Evolutionary conservation across 2,888 invertebrate genomes (phyloP).

Genomic region (Cataglyphis rosenhaueri): DNA sequence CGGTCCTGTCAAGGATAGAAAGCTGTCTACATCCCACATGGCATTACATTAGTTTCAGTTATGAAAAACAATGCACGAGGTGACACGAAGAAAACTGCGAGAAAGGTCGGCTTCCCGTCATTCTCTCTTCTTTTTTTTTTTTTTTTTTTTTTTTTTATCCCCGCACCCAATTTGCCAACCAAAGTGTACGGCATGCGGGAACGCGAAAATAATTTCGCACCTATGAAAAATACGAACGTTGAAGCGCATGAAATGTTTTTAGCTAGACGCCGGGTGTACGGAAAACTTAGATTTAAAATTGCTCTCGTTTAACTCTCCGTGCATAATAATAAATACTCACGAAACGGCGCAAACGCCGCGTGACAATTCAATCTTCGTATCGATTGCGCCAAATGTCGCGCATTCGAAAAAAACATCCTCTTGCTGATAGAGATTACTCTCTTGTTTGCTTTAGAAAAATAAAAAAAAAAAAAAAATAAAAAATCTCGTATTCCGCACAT

Average conservation of each 20-base stretch:
- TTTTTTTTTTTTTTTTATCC: conserved; percentile 7
- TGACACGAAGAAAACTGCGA: conserved; percentile 57
- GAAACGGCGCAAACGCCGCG: not conserved
- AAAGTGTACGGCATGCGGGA: conserved; percentile 30
- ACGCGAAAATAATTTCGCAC: conserved; percentile 63
- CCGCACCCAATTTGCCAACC: not conserved
- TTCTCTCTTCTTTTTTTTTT: conserved; percentile 35
- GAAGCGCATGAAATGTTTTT: conserved; percentile 52
- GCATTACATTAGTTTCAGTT: conserved; percentile 55
- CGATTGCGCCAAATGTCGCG: not conserved
- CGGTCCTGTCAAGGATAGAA: conserved; percentile 33
- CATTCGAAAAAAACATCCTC: not conserved
- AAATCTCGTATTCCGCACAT: not conserved
- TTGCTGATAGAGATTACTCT: conserved; percentile 6
- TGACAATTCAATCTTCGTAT: conserved; percentile 25
- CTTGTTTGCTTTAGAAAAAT: not conserved
- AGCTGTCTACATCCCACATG: conserved; percentile 39
- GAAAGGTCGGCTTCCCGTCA: conserved; percentile 45
- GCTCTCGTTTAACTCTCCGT: not conserved
- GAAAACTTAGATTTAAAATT: conserved; percentile 25
- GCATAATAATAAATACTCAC: not conserved
- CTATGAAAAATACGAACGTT: conserved; percentile 48
- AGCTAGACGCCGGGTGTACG: conserved; percentile 33
- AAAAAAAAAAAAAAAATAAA: not conserved
- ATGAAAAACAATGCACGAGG: conserved; percentile 61